Evolutionary conservation across 2,888 invertebrate genomes (phyloP), one percentile per base, ranked within the genome.

Genomic region (Argyresthia goedartella): DNA sequence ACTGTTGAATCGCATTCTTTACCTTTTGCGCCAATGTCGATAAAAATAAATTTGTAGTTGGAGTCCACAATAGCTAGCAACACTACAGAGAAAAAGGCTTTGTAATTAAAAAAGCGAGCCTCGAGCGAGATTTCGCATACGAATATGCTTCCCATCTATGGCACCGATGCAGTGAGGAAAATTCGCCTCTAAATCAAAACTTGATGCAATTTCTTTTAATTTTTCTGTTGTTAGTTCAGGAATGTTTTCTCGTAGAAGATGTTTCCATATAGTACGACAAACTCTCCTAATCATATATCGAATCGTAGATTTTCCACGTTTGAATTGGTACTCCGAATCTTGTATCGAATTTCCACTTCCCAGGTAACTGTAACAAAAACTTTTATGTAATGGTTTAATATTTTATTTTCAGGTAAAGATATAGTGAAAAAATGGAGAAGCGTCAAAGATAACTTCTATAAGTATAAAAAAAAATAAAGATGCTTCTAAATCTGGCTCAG

Each of bases 271-370:
- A 53, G 52, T 52, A 51, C 49, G 49, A 54, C 54, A 54, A 46
- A 54, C 54, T 51, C 51, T 43, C 35, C 34, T 15, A 53, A 56
- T 53, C 42, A 56, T 54, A 48, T 41, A 44, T 45, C 52, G 48
- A 50, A 53, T 55, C 13, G 53, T 55, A 55, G 52, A 53, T 51
- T 52, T 56, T 53, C 56, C 54, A 45, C 54, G 56, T 50, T 56
- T 52, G 48, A 50, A 54, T 54, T 51, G 52, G 51, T 53, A 54
- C 43, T 54, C 49, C 48, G 54, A 50, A 54, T 56, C 54, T 13
- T 16, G 52, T 48, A 54, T 50, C 46, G 56, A 50, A 54, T 56
- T 54, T 53, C 54, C 57, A 39, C 55, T 54, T 51, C 53, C 55
- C 51, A 57, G 51, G 49, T 57, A 55, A 41, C 55, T 54, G 54